Percentiles rank a stretch among this genome's conserved stretches.
phyloP scores from a whole-genome alignment of 1,140 invertebrate genomes.

The Ips typographus region DNA sequence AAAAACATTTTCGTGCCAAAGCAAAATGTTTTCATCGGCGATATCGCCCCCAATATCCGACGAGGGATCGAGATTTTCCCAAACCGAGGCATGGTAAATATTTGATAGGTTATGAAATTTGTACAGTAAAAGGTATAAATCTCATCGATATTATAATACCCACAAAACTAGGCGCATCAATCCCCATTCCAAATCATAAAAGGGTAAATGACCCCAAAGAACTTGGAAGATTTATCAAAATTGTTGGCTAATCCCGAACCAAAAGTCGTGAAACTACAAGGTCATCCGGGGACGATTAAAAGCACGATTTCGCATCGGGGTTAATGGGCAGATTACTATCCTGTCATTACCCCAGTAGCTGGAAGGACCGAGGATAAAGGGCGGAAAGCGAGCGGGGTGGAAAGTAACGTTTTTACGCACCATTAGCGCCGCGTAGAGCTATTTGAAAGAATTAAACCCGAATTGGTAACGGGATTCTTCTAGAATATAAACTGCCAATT shows the following conservation, averaged over 20 bases:
- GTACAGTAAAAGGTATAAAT: too few species aligned
- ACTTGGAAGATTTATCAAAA: neutral
- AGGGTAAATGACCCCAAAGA: too few species aligned
- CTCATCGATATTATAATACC: too few species aligned
- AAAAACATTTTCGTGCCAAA: too few species aligned
- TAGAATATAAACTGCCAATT: slow-evolving; percentile 34
- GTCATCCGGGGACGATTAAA: slow-evolving; percentile 23
- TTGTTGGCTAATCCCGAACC: neutral
- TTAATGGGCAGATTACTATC: slow-evolving; percentile 35
- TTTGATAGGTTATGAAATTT: too few species aligned
- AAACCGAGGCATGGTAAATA: too few species aligned
- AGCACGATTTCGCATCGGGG: slow-evolving; percentile 8
- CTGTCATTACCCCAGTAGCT: slow-evolving; percentile 24
- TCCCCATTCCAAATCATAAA: neutral
- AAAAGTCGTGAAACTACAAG: slow-evolving; percentile 15
- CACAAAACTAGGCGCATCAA: too few species aligned
- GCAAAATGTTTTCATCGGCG: too few species aligned
- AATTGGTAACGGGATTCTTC: slow-evolving; percentile 33
- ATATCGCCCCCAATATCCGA: too few species aligned
- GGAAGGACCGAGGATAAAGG: slow-evolving; percentile 21
- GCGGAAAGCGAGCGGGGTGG: slow-evolving; percentile 16
- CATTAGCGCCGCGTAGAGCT: slow-evolving; percentile 24
- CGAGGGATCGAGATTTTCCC: too few species aligned
- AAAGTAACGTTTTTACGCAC: slow-evolving; percentile 32
- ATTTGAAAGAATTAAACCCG: slow-evolving; percentile 33